Evolutionary conservation across 2,113 vertebrate genomes (phyloP).

Genomic region (Phoxinus phoxinus): DNA sequence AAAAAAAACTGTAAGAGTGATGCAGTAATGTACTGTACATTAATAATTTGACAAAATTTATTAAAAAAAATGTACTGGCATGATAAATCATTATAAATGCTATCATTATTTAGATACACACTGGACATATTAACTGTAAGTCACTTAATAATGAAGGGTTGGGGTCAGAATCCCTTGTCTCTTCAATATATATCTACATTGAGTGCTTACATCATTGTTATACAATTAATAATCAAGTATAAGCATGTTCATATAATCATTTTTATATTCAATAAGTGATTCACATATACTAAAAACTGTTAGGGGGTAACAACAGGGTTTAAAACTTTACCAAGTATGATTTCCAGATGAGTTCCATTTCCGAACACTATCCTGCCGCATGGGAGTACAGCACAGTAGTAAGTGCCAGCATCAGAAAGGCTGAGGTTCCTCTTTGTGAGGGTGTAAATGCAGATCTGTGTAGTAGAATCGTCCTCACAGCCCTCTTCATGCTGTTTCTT

Average conservation of each 20-base stretch:
- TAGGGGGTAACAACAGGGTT: too few relatives aligned
- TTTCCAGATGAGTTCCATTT: slow-evolving; percentile 26
- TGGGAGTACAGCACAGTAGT: slow-evolving; percentile 48
- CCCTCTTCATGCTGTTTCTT: slow-evolving; percentile 26
- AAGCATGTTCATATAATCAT: too few relatives aligned
- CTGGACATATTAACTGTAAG: too few relatives aligned
- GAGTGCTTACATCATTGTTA: too few relatives aligned
- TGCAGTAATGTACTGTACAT: neutral
- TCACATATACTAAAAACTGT: too few relatives aligned
- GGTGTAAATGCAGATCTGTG: slow-evolving; percentile 45
- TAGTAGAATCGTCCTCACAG: slow-evolving; percentile 20
- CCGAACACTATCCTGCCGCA: slow-evolving; percentile 50
- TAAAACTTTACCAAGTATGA: slow-evolving; percentile 19
- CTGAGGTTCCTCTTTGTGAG: slow-evolving; percentile 46
- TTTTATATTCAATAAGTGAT: too few relatives aligned
- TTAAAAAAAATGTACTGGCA: neutral
- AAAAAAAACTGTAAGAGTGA: neutral
- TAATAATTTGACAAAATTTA: neutral
- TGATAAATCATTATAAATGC: neutral
- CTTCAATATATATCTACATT: too few relatives aligned
- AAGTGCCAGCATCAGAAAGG: slow-evolving; percentile 49
- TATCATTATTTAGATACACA: neutral
- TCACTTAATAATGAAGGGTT: too few relatives aligned
- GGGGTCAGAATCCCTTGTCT: too few relatives aligned
- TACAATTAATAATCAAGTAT: too few relatives aligned